Percentiles rank a stretch among this genome's conserved stretches.
These are phyloP conservation scores for Cyaniris semiargus DNA, from an alignment of 2,888 invertebrate species.

Conservation along the genomic window DNA sequence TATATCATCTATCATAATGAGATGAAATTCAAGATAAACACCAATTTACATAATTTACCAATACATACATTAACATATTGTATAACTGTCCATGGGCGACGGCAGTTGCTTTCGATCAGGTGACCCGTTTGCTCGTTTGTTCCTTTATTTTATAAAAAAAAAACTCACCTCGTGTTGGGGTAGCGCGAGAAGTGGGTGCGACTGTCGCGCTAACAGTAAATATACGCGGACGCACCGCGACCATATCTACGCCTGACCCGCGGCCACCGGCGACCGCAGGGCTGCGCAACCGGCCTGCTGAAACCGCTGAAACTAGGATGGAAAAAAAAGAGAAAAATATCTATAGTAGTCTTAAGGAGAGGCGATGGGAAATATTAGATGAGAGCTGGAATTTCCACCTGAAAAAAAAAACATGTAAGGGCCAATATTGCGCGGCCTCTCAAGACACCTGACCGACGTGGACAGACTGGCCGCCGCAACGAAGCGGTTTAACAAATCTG, in stretches of 20 bases:
- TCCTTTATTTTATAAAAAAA: background rate
- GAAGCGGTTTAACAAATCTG: background rate
- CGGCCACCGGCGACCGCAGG: conserved; percentile 3
- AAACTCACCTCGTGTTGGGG: conserved; percentile 44
- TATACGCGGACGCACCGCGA: conserved; percentile 66
- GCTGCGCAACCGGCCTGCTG: background rate
- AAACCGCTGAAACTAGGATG: background rate
- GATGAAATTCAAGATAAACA: too few species aligned
- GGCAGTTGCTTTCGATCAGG: too few species aligned
- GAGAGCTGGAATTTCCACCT: too few species aligned
- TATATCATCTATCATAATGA: too few species aligned
- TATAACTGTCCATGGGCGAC: too few species aligned
- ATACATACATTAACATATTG: background rate
- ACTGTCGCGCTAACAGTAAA: conserved; percentile 61
- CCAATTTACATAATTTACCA: background rate
- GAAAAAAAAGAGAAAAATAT: too few species aligned
- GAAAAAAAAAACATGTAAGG: too few species aligned
- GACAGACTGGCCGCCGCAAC: background rate
- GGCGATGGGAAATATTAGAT: too few species aligned
- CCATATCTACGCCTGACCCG: conserved; percentile 32
- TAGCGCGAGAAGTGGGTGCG: conserved; percentile 63
- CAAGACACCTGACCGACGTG: too few species aligned
- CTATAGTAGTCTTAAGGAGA: too few species aligned
- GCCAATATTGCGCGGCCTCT: too few species aligned
- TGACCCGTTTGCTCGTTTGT: too few species aligned